Evolutionary conservation across 2,888 invertebrate genomes (phyloP).

Genomic region (Acholoe squamosa): DNA sequence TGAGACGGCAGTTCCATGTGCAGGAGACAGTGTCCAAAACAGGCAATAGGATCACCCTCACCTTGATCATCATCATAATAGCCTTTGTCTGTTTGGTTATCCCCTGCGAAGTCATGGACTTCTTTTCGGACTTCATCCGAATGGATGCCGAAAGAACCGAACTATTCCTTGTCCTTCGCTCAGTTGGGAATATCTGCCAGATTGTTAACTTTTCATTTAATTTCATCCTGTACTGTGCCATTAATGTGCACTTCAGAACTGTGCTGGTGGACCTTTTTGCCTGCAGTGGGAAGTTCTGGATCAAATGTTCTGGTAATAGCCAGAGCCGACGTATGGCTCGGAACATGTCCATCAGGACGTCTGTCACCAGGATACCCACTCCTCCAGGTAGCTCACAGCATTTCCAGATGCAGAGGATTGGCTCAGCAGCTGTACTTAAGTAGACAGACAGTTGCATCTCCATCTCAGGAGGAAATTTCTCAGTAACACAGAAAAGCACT

Average conservation of each 20-base stretch:
- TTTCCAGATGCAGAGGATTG: conserved; percentile 15
- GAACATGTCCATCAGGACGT: conserved; percentile 31
- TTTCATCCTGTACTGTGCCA: conserved; percentile 71
- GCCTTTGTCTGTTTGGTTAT: conserved; percentile 79
- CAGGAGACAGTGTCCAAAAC: conserved; percentile 46
- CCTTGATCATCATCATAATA: conserved; percentile 79
- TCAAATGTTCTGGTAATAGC: not conserved
- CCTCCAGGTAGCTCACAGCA: not conserved
- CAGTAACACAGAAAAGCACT: no score
- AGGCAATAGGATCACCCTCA: conserved; percentile 75
- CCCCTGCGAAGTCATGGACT: conserved; percentile 80
- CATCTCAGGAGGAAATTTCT: no score
- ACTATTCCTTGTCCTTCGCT: conserved; percentile 60
- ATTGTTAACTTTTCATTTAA: conserved; percentile 72
- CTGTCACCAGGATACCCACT: not conserved
- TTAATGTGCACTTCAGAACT: conserved; percentile 67
- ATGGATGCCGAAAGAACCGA: conserved; percentile 59
- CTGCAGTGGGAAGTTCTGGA: conserved; percentile 58
- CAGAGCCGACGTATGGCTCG: not conserved
- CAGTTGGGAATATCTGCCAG: conserved; percentile 66
- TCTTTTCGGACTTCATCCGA: conserved; percentile 69
- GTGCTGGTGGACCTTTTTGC: conserved; percentile 55
- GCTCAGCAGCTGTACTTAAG: not conserved
- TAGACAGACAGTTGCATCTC: no score
- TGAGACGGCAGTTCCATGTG: conserved; percentile 62